Percentiles rank a stretch among this genome's conserved stretches.
phyloP scores from a whole-genome alignment of 2,888 invertebrate species.

The Scelioninae gen. 1 region DNA sequence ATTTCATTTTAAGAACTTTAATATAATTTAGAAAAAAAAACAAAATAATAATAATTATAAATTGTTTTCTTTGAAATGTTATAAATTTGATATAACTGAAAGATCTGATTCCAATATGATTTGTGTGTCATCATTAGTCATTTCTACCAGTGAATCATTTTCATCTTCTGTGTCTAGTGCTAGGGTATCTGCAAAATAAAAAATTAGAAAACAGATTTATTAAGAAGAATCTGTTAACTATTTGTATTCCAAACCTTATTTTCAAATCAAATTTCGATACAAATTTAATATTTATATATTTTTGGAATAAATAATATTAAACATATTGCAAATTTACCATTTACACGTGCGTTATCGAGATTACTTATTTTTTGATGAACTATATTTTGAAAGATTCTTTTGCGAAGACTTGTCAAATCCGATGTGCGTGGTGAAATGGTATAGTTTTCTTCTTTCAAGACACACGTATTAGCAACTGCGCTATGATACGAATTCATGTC shows the following conservation, averaged over 20 bases:
- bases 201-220: neutral
- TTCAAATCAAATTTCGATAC: too few relatives aligned
- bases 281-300: neutral
- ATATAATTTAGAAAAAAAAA: too few relatives aligned
- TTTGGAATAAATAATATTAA: neutral
- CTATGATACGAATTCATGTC: neutral
- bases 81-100: slow-evolving; percentile 22
- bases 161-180: slow-evolving; percentile 30
- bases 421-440: neutral
- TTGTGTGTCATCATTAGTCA: slow-evolving; percentile 7
- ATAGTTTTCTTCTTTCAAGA: too few relatives aligned
- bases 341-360: neutral
- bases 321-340: slow-evolving; percentile 12
- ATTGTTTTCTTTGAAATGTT: too few relatives aligned
- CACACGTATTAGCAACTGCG: too few relatives aligned
- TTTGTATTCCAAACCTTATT: too few relatives aligned
- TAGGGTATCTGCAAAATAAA: slow-evolving; percentile 33
- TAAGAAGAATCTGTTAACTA: too few relatives aligned
- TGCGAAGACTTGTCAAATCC: slow-evolving; percentile 11
- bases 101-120: slow-evolving; percentile 33
- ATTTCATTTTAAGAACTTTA: too few relatives aligned
- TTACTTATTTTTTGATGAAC: neutral
- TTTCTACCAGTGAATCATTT: slow-evolving; percentile 13
- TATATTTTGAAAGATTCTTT: slow-evolving; percentile 12
- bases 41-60: too few relatives aligned